Evolutionary conservation across 1,140 invertebrate genomes (phyloP), one percentile per base, ranked within the genome.

Genomic region (Pseudomyrmex sp.): DNA sequence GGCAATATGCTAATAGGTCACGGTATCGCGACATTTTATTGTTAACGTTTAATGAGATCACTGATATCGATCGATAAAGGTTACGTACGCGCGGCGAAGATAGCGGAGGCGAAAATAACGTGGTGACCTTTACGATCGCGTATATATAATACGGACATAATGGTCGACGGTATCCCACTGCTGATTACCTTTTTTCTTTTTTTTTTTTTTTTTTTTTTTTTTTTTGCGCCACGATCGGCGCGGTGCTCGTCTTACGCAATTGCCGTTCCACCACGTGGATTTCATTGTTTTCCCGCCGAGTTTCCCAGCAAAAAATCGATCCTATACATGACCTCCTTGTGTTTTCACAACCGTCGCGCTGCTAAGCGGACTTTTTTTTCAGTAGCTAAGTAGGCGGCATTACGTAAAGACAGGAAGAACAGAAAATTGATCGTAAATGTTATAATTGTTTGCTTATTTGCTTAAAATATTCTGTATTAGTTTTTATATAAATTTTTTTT

Each of bases 11-110:
- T 69, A 73, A 88, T 88, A 84, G 85, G 85, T 84, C 82, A 83
- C 48, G 69, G 26, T 50, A 63, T 80, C 76, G 63, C 83, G 87
- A 88, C 87, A 88, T 88, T 88, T 88, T 85, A 88, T 88, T 88
- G 87, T 88, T 87, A 88, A 87, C 75, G 80, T 75, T 69, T 87
- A 88, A 88, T 88, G 86, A 88, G 86, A 88, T 88, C 87, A 85
- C 72, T 88, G 86, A 88, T 88, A 88, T 46, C 62, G 87, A 88
- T 88, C 72, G 35, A 79, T 73, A 88, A 88, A 88, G 86, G 87
- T 88, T 82, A 85, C 58, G 9, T 35, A 35, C 35, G 26, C 54
- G 70, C 44, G 56, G 59, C 59, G 35, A 35, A 88, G 87, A 88
- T 87, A 88, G 82, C 86, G 80, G 48, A 61, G 83, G 72, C 70